phyloP scores from a whole-genome alignment of 2,113 vertebrate species.

The Nematolebias whitei region DNA sequence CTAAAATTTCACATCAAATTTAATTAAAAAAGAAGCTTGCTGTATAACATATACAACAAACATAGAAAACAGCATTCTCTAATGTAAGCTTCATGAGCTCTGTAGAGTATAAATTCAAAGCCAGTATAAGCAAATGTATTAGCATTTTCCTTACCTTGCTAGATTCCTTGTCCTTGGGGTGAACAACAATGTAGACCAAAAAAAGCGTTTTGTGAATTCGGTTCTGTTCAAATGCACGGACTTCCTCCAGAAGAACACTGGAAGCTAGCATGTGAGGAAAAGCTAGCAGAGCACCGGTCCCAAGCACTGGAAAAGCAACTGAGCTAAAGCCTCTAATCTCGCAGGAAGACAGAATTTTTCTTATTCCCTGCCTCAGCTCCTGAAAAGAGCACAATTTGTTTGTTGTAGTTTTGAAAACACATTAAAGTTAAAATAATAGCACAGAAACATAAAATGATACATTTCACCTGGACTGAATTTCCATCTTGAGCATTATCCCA shows the following conservation, averaged over 20 bases:
- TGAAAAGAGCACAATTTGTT: conserved; percentile 15
- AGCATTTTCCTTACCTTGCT: conserved; percentile 46
- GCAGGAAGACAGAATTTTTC: conserved; percentile 45
- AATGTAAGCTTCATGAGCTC: too few species aligned
- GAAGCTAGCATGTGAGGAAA: conserved; percentile 57
- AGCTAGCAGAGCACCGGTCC: conserved; percentile 44
- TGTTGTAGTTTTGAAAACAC: background rate
- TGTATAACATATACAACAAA: too few species aligned
- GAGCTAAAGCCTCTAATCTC: conserved; percentile 36
- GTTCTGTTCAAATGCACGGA: conserved; percentile 37
- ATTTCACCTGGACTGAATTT: conserved; percentile 53
- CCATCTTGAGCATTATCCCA: conserved; percentile 54
- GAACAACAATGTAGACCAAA: conserved; percentile 55
- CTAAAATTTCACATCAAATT: too few species aligned
- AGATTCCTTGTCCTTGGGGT: conserved; percentile 55
- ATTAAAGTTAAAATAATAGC: background rate
- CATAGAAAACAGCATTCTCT: too few species aligned
- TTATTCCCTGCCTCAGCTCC: conserved; percentile 52
- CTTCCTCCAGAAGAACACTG: conserved; percentile 55
- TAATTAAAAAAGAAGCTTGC: too few species aligned
- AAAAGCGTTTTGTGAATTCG: conserved; percentile 9
- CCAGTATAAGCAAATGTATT: background rate
- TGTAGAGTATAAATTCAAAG: too few species aligned
- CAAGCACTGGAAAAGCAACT: conserved; percentile 65
- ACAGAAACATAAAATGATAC: background rate